phyloP scores from a whole-genome alignment of 2,888 invertebrate species.

The Polietes domitor region DNA sequence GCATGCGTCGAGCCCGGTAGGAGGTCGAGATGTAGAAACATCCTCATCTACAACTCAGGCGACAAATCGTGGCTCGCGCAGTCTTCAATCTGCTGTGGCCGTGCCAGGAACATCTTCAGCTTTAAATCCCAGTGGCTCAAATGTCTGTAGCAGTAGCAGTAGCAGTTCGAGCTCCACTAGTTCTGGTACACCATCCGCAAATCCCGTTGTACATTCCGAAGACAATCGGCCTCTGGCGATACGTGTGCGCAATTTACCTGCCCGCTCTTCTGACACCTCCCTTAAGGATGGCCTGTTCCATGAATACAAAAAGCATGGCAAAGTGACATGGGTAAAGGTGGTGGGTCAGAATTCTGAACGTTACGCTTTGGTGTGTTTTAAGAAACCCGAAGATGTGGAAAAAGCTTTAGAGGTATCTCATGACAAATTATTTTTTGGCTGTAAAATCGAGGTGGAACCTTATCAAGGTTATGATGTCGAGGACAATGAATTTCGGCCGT shows the following conservation, averaged over 20 bases:
- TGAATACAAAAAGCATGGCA: slow-evolving; percentile 99
- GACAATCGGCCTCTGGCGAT: slow-evolving; percentile 91
- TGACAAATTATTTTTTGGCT: slow-evolving; percentile 98
- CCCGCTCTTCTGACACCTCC: slow-evolving; percentile 95
- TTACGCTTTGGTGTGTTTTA: slow-evolving; percentile 97
- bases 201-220: slow-evolving; percentile 81
- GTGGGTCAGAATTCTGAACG: slow-evolving; percentile 95
- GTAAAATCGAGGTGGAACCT: slow-evolving; percentile 96
- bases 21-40: slow-evolving; percentile 75
- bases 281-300: slow-evolving; percentile 98
- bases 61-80: slow-evolving; percentile 75
- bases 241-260: slow-evolving; percentile 94
- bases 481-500: slow-evolving; percentile 92
- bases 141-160: slow-evolving; percentile 72
- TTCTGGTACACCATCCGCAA: slow-evolving; percentile 73
- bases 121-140: slow-evolving; percentile 77
- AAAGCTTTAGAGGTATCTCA: slow-evolving; percentile 97
- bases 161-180: slow-evolving; percentile 75
- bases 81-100: slow-evolving; percentile 82
- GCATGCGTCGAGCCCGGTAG: slow-evolving; percentile 80
- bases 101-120: slow-evolving; percentile 64
- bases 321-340: slow-evolving; percentile 97
- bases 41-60: slow-evolving; percentile 69
- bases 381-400: slow-evolving; percentile 97
- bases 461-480: slow-evolving; percentile 94